Percentiles rank a stretch among this genome's conserved stretches.
These are phyloP conservation scores for Caenorhabditis wallacei DNA, from an alignment of 2,888 invertebrate species.

Conservation along the genomic window DNA sequence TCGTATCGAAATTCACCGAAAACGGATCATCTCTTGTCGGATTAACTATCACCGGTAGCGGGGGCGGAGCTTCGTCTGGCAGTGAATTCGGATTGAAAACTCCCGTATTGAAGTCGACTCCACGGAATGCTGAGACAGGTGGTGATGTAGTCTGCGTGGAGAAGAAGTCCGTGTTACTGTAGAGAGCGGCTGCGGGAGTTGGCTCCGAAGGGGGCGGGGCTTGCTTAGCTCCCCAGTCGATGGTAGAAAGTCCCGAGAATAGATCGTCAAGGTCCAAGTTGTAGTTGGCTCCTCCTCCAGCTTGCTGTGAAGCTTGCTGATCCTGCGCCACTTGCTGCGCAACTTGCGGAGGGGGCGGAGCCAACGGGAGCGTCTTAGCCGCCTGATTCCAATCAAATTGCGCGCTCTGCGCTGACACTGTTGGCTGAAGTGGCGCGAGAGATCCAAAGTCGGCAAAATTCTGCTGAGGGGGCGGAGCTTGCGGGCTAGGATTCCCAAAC, in stretches of 20 bases:
- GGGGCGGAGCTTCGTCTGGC: conserved; percentile 58
- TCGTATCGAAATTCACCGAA: conserved; percentile 6
- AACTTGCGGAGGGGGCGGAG: conserved; percentile 36
- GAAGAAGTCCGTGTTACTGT: not conserved
- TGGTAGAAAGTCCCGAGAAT: conserved; percentile 51
- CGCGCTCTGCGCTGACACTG: not conserved
- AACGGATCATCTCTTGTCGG: conserved; percentile 34
- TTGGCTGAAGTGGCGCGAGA: conserved; percentile 27
- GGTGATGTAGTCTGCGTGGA: conserved; percentile 1
- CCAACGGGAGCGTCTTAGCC: conserved; percentile 23
- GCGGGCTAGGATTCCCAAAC: conserved; percentile 40
- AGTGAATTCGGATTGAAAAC: conserved; percentile 46
- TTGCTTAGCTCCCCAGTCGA: conserved; percentile 55
- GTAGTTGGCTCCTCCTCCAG: conserved; percentile 35
- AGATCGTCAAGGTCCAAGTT: conserved; percentile 44
- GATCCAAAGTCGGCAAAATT: conserved; percentile 5
- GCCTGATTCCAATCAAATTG: conserved; percentile 31
- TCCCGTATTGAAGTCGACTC: conserved; percentile 36
- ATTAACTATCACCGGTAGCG: conserved; percentile 55
- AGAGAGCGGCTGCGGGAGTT: not conserved
- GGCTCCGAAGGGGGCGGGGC: not conserved
- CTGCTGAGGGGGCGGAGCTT: conserved; percentile 12
- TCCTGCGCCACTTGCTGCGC: too few species aligned
- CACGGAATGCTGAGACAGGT: conserved; percentile 40
- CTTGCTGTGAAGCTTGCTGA: not conserved